phyloP scores from a whole-genome alignment of 2,888 invertebrate species.

The Flexamia atlantica region DNA sequence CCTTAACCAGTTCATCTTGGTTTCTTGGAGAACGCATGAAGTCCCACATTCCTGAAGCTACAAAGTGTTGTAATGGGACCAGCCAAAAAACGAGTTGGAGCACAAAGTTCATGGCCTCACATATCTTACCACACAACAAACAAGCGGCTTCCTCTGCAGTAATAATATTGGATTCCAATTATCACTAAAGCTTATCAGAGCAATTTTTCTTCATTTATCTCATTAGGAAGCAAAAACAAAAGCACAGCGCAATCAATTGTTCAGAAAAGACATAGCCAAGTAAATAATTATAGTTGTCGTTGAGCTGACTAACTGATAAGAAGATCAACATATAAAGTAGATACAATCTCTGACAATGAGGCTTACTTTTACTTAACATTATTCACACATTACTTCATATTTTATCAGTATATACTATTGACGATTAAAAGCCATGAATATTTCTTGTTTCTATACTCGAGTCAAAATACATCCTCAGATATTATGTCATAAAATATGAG shows the following conservation, averaged over 20 bases:
- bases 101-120: not conserved
- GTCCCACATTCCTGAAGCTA: conserved; percentile 10
- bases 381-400: too few species aligned
- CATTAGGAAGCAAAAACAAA: too few species aligned
- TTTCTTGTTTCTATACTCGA: too few species aligned
- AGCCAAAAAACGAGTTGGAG: not conserved
- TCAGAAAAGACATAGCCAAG: not conserved
- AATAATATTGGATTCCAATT: too few species aligned
- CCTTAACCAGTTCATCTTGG: conserved; percentile 20
- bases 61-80: not conserved
- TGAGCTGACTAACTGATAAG: not conserved
- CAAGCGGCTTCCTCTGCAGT: too few species aligned
- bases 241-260: not conserved
- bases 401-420: too few species aligned
- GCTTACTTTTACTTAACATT: too few species aligned
- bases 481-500: too few species aligned
- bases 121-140: not conserved
- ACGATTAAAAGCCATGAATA: too few species aligned
- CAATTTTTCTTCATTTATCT: too few species aligned
- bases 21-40: not conserved
- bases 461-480: too few species aligned
- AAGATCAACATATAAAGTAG: not conserved
- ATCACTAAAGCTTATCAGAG: too few species aligned
- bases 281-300: not conserved
- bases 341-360: not conserved